These are phyloP conservation scores for Cylloceria caligata DNA, from an alignment of 2,888 invertebrate species.

Conservation along the genomic window DNA sequence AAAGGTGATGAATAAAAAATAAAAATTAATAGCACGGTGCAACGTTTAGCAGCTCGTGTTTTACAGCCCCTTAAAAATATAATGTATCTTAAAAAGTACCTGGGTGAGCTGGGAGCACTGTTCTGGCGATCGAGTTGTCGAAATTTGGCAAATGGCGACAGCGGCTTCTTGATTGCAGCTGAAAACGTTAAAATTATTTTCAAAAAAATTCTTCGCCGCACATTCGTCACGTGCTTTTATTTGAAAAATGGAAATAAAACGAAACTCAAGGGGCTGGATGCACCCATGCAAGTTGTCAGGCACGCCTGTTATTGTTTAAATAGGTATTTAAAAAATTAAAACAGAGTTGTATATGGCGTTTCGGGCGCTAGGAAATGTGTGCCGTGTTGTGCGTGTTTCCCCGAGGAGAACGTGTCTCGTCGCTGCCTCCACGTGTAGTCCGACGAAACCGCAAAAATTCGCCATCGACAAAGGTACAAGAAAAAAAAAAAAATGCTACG, in stretches of 20 bases:
- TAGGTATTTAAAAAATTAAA: slow-evolving; percentile 51
- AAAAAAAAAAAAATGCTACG: slow-evolving; percentile 3
- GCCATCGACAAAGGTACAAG: neutral
- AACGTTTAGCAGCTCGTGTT: too few relatives aligned
- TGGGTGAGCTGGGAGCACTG: slow-evolving; percentile 90
- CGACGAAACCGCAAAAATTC: slow-evolving; percentile 6
- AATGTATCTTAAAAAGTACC: slow-evolving; percentile 88
- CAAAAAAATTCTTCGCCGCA: neutral
- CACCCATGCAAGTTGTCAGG: slow-evolving; percentile 63
- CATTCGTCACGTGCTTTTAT: slow-evolving; percentile 1
- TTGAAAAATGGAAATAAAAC: slow-evolving; percentile 63
- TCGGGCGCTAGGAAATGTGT: slow-evolving; percentile 70
- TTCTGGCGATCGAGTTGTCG: slow-evolving; percentile 95
- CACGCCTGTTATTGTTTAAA: slow-evolving; percentile 57
- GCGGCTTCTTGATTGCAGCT: slow-evolving; percentile 86
- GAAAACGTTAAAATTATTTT: neutral
- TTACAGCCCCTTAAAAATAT: neutral
- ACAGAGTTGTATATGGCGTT: slow-evolving; percentile 26
- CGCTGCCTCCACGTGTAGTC: slow-evolving; percentile 12
- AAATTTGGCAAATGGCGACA: slow-evolving; percentile 96
- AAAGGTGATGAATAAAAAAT: neutral
- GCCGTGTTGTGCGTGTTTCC: slow-evolving; percentile 77
- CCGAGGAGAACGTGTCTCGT: slow-evolving; percentile 47
- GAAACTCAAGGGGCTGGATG: slow-evolving; percentile 58
- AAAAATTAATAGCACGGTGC: too few relatives aligned